phyloP scores from a whole-genome alignment of 2,113 vertebrate species.

The Eubucco bourcierii region DNA sequence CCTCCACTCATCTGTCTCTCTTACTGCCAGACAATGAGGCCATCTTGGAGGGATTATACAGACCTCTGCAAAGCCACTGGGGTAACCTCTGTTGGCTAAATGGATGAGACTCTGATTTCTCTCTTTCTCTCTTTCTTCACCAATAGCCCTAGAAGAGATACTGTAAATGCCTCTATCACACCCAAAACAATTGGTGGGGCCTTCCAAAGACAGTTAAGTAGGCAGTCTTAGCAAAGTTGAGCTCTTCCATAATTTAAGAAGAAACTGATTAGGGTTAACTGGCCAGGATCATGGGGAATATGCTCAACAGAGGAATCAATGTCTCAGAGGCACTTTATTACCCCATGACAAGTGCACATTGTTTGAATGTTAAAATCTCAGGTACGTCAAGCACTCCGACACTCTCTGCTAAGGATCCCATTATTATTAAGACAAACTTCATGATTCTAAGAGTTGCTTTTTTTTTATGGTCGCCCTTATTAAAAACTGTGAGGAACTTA shows the following conservation, averaged over 20 bases:
- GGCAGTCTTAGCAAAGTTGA: neutral
- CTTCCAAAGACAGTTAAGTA: neutral
- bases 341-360: neutral
- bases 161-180: neutral
- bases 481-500: neutral
- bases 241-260: neutral
- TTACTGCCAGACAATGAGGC: neutral
- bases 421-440: neutral
- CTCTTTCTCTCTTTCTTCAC: neutral
- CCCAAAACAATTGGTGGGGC: accelerated
- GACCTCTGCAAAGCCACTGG: neutral
- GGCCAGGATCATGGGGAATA: neutral
- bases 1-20: neutral
- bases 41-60: neutral
- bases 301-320: neutral
- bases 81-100: neutral
- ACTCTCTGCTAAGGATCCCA: neutral
- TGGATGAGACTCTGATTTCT: neutral
- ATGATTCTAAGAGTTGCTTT: neutral
- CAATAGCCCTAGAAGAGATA: neutral
- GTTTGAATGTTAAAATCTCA: neutral
- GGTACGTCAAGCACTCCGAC: neutral
- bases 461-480: neutral
- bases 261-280: neutral
- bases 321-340: neutral